A percentile compares a stretch with the other conserved stretches of the same genome.
phyloP scores from a whole-genome alignment of 2,797 vertebrate species.

The Coracias cyanogaster region DNA sequence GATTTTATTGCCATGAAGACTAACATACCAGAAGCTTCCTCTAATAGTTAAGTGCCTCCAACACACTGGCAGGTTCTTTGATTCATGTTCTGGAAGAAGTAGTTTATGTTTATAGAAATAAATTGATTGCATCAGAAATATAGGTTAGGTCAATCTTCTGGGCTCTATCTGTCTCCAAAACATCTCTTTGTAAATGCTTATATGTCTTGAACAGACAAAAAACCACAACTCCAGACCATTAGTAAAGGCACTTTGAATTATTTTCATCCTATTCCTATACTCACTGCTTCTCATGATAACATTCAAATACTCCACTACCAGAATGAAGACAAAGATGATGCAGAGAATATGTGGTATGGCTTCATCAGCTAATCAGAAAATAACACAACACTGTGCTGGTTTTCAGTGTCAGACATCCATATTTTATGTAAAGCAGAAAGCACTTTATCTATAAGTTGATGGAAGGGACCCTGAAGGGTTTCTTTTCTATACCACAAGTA shows the following conservation, averaged over 20 bases:
- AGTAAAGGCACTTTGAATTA: neutral
- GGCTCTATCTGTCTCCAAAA: neutral
- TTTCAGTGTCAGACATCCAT: neutral
- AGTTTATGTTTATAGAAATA: constrained; percentile 30
- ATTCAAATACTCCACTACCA: neutral
- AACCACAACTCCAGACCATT: neutral
- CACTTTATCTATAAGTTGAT: neutral
- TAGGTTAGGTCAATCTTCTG: neutral
- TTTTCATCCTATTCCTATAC: neutral
- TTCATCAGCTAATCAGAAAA: neutral
- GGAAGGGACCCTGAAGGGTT: neutral
- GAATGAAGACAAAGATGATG: neutral
- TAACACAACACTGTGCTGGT: neutral
- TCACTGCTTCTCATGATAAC: neutral
- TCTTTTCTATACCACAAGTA: neutral
- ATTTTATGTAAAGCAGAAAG: neutral
- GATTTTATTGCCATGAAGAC: constrained; percentile 28
- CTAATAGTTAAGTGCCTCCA: constrained; percentile 18
- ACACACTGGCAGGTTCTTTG: constrained; percentile 8
- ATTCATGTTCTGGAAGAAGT: constrained; percentile 5
- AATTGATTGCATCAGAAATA: neutral
- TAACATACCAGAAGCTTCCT: neutral
- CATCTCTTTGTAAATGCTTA: neutral
- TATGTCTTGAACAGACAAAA: neutral
- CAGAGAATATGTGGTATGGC: rapidly evolving